These are phyloP conservation scores for Turritopsis dohrnii DNA, from an alignment of 30 jellyfish, hydroid and myxozoan genomes.

Conservation along the genomic window DNA sequence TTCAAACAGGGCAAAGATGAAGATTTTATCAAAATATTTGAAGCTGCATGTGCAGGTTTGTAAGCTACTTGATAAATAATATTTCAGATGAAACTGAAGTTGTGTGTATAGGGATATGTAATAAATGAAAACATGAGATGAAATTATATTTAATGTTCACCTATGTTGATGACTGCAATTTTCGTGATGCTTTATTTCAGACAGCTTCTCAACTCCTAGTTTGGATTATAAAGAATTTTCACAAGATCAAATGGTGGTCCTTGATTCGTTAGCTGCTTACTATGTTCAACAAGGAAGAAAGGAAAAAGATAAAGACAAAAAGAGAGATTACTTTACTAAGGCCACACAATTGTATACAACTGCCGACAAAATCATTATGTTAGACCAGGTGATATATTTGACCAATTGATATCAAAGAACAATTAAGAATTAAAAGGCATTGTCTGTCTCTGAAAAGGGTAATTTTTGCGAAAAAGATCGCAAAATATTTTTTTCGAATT, in stretches of 20 bases:
- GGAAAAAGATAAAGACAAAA: slow-evolving; percentile 78
- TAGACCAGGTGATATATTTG: slow-evolving; percentile 69
- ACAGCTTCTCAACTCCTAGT: slow-evolving; percentile 72
- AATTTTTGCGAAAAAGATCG: neutral
- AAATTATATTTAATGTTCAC: too few species aligned
- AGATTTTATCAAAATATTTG: slow-evolving; percentile 82
- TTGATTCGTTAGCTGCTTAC: slow-evolving; percentile 97
- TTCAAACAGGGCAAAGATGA: slow-evolving; percentile 79
- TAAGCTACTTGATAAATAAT: too few species aligned
- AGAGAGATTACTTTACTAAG: slow-evolving; percentile 85
- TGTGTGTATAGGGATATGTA: too few species aligned
- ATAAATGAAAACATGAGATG: too few species aligned
- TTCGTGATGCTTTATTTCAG: slow-evolving; percentile 26
- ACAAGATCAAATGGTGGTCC: slow-evolving; percentile 94
- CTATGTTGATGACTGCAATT: too few species aligned
- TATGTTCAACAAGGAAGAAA: slow-evolving; percentile 95
- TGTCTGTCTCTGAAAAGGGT: neutral
- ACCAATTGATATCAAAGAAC: neutral
- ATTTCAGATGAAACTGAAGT: too few species aligned
- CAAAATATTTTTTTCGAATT: neutral
- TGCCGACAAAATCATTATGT: slow-evolving; percentile 97
- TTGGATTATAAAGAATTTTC: slow-evolving; percentile 83
- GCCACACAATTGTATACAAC: slow-evolving; percentile 98
- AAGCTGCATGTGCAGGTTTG: slow-evolving; percentile 89
- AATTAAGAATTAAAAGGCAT: too few species aligned